Evolutionary conservation across 2,888 invertebrate species (phyloP).

Genomic region (Hydroisotoma schaefferi): DNA sequence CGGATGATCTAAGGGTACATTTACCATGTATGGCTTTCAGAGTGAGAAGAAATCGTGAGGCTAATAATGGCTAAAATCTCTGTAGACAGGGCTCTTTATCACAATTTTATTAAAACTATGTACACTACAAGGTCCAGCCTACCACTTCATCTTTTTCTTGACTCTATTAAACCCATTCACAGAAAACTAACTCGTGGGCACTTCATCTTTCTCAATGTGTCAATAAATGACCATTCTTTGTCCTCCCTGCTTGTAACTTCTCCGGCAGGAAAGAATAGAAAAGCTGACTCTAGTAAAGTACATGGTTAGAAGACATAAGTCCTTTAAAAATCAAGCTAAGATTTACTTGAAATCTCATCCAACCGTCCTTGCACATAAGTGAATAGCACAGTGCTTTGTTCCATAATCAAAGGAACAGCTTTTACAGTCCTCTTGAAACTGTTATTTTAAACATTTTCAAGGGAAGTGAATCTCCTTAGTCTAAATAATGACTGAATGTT

Average conservation of each 20-base stretch:
- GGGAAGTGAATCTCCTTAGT: no score
- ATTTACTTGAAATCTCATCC: no score
- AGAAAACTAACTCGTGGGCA: slow-evolving; percentile 8
- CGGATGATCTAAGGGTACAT: neutral
- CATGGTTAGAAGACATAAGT: no score
- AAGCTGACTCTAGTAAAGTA: no score
- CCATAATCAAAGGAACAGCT: no score
- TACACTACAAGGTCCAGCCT: no score
- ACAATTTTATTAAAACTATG: slow-evolving; percentile 5
- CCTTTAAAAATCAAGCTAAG: no score
- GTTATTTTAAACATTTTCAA: no score
- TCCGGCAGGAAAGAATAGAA: neutral
- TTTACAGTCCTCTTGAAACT: no score
- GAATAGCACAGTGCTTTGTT: no score
- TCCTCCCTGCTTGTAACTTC: neutral
- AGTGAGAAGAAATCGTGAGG: neutral
- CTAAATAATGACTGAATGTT: no score
- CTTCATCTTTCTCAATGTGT: neutral
- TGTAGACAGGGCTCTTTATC: neutral
- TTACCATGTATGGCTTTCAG: slow-evolving; percentile 1
- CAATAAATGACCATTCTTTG: neutral
- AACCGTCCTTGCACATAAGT: no score
- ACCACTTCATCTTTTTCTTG: neutral
- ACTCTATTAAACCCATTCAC: slow-evolving; percentile 2
- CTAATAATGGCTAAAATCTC: neutral